These are phyloP conservation scores for Philereme vetulata DNA, from an alignment of 2,888 invertebrate genomes.

Conservation along the genomic window DNA sequence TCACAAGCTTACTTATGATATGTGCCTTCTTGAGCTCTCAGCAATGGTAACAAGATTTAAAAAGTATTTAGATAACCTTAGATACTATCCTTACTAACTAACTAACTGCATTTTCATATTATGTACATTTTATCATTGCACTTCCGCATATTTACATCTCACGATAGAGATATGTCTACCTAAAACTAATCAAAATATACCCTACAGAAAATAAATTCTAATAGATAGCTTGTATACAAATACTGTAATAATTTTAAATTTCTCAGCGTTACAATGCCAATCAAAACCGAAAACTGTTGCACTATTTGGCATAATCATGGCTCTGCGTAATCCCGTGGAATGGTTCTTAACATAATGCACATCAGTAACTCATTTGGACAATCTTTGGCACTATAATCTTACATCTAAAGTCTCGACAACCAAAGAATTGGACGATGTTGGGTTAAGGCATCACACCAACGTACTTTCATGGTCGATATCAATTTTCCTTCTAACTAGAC, in stretches of 20 bases:
- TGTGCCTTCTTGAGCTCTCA: slow-evolving; percentile 76
- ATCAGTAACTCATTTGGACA: slow-evolving; percentile 75
- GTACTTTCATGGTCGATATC: too few species aligned
- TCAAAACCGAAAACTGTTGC: slow-evolving; percentile 41
- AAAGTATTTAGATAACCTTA: slow-evolving; percentile 47
- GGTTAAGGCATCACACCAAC: slow-evolving; percentile 39
- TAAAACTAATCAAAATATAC: slow-evolving; percentile 54
- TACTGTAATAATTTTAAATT: slow-evolving; percentile 53
- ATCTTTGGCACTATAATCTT: slow-evolving; percentile 82
- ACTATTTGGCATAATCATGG: slow-evolving; percentile 76
- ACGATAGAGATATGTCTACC: slow-evolving; percentile 40
- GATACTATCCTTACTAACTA: slow-evolving; percentile 49
- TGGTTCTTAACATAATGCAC: slow-evolving; percentile 68
- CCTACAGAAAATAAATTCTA: slow-evolving; percentile 51
- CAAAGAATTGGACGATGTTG: slow-evolving; percentile 62
- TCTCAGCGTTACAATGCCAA: slow-evolving; percentile 38
- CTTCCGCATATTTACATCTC: slow-evolving; percentile 55
- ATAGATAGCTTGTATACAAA: slow-evolving; percentile 34
- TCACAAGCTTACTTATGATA: slow-evolving; percentile 63
- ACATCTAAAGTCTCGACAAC: slow-evolving; percentile 60
- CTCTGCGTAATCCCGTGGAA: slow-evolving; percentile 62
- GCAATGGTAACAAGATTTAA: slow-evolving; percentile 68
- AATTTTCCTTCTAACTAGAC: too few species aligned
- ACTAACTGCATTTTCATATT: slow-evolving; percentile 65
- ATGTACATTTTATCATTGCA: slow-evolving; percentile 70